Evolutionary conservation across 2,113 vertebrate genomes (phyloP), one percentile per base, ranked within the genome.

Genomic region (Ascaphus truei): DNA sequence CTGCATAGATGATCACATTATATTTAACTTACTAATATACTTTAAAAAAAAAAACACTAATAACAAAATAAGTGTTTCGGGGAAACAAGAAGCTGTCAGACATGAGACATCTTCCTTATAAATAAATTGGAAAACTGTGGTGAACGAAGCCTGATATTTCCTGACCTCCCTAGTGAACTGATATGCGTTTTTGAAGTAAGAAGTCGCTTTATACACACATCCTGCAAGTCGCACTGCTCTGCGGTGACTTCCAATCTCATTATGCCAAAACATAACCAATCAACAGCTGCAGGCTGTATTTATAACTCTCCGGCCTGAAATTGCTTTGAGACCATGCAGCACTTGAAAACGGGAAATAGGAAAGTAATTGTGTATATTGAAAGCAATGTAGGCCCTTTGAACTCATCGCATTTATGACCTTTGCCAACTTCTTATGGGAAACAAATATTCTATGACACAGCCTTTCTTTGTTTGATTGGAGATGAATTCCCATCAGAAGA

Each of bases 351-450:
- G 7, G 37, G 31, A 41, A 73, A 58, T 1, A 5, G 43, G 68
- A 56, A 61, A 51, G 29, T 31, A 23, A 53, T 30, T 0, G 0
- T 25, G 2, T 9, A 0, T 7, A 5, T 16, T 18, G 58, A 39
- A 33, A 78, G 55, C 18, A 48, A 1, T 0, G 3, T 34, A 25
- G 12, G 11, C 11, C 33, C 6, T 65, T 18, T n/a, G 55, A 68
- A 65, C 67, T 56, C 64, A 8, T 7, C 53, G 72, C 15, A 51
- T 66, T 27, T 41, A 13, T 73, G 71, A 81, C 77, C 76, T 83
- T 80, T 72, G 26, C 65, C 76, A 61, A 73, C 62, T 77, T 74
- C 27, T 73, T 77, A 75, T 1, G 18, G 66, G 73, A 82, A 72
- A 79, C 36, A 76, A 68, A 77, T 71, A 71, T 0, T 0, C 72